These are phyloP conservation scores for Micromys minutus DNA, from an alignment of 2,113 vertebrate species.

Conservation along the genomic window DNA sequence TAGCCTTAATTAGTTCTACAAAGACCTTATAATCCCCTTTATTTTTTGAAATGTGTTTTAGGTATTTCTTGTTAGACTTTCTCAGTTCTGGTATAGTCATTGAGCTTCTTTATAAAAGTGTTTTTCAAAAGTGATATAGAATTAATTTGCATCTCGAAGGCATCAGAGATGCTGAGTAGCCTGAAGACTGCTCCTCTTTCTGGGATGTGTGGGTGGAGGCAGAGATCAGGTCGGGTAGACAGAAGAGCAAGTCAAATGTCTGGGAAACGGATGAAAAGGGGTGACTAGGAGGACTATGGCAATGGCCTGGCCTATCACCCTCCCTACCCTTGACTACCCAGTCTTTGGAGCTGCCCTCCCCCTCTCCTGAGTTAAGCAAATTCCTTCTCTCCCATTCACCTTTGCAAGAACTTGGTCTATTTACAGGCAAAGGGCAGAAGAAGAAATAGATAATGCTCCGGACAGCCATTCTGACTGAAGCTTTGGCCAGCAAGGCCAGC, in stretches of 20 bases:
- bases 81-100: neutral
- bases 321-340: neutral
- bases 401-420: neutral
- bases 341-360: neutral
- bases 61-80: constrained; percentile 8
- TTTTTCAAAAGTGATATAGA: neutral
- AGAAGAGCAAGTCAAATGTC: neutral
- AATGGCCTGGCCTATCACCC: neutral
- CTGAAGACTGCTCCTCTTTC: neutral
- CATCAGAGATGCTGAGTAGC: neutral
- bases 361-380: neutral
- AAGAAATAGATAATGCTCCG: neutral
- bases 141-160: neutral
- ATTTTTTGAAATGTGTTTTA: neutral
- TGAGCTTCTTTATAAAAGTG: neutral
- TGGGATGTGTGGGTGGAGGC: neutral
- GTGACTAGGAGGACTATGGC: neutral
- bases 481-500: neutral
- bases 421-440: neutral
- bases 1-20: neutral
- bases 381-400: neutral
- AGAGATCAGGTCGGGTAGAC: neutral
- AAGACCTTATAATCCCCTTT: neutral
- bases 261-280: neutral
- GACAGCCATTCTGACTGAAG: constrained; percentile 11